Base-by-base conservation (phyloP, 2,113 vertebrate genomes). In the Ciconia stormi region DNA sequence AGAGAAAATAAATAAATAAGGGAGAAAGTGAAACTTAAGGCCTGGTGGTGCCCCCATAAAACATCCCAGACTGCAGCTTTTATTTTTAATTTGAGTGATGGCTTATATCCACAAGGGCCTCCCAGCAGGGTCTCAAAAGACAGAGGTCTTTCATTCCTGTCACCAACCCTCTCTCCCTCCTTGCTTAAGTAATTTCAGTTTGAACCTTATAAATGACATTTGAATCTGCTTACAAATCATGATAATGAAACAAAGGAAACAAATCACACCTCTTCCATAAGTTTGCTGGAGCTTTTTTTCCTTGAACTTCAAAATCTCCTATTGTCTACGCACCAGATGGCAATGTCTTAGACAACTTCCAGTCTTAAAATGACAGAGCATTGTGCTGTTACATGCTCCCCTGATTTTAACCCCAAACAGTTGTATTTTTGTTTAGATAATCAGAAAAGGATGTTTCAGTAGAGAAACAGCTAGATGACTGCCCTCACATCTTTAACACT, bases 271-370 rank as follows among this genome's bases (percentile, higher is more conserved):
- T 65, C 46, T 91, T 72, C 62, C 46, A 38, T 38, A 73, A 87
- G 22, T 85, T 56, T 77, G 22, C 13, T 63, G 47, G 36, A 77
- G 44, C 9, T 26, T 63, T 90, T 89, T 82, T 38, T 0, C 44
- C 34, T 72, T 1, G 1, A 65, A 78, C 52, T 87, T 69, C 18
- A 95, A 89, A 79, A 93, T 69, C 47, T 58, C 62, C 18, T 80
- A 10, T 76, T 87, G 89, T 82, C 78, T 79, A 32, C 15, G 38
- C 50, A 52, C 44, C 78, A 95, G 74, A 94, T 82, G 62, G 90
- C 65, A 94, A 93, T 46, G 58, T 94, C 87, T 94, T 94, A 92
- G 86, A 91, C 52, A 87, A 42, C 56, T 94, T 86, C 53, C 52
- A 91, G 56, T 44, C 59, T 85, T 69, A 79, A 14, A 85, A 91